Conservation (phyloP, 1,140 invertebrate species). For the Theocolax elegans region DNA sequence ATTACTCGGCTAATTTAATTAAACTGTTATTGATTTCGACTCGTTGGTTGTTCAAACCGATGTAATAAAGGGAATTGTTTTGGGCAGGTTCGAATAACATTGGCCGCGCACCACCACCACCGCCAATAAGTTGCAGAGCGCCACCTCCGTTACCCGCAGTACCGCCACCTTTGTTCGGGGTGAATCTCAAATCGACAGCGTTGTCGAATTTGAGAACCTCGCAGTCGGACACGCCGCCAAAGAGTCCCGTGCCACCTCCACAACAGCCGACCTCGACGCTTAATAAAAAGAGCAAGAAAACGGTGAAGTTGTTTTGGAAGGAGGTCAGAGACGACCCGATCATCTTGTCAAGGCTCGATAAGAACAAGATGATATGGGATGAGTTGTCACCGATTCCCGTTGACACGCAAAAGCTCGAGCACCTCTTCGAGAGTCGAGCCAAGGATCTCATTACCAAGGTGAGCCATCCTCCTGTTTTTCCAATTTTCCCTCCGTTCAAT, state of each 20-base stretch:
- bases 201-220: slow-evolving; percentile 36
- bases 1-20: too few species aligned
- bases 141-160: slow-evolving; percentile 65
- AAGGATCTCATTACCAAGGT: slow-evolving; percentile 97
- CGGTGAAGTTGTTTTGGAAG: slow-evolving; percentile 99
- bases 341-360: slow-evolving; percentile 74
- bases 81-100: slow-evolving; percentile 5
- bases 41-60: too few species aligned
- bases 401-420: slow-evolving; percentile 94
- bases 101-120: slow-evolving; percentile 59
- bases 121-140: slow-evolving; percentile 55
- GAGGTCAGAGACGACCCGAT: slow-evolving; percentile 89
- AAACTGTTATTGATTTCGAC: too few species aligned
- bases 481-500: not conserved
- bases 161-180: slow-evolving; percentile 63
- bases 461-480: slow-evolving; percentile 20
- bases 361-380: slow-evolving; percentile 92
- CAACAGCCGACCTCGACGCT: slow-evolving; percentile 53
- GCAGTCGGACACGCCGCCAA: slow-evolving; percentile 46
- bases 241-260: slow-evolving; percentile 43
- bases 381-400: slow-evolving; percentile 85
- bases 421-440: slow-evolving; percentile 95
- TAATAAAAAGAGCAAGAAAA: slow-evolving; percentile 93
- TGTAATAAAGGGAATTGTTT: too few species aligned
- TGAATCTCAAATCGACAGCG: slow-evolving; percentile 55